A percentile compares a stretch with the other conserved stretches of the same genome.
phyloP scores from a whole-genome alignment of 1,140 invertebrate genomes.

The Panagrolaimus sp. region DNA sequence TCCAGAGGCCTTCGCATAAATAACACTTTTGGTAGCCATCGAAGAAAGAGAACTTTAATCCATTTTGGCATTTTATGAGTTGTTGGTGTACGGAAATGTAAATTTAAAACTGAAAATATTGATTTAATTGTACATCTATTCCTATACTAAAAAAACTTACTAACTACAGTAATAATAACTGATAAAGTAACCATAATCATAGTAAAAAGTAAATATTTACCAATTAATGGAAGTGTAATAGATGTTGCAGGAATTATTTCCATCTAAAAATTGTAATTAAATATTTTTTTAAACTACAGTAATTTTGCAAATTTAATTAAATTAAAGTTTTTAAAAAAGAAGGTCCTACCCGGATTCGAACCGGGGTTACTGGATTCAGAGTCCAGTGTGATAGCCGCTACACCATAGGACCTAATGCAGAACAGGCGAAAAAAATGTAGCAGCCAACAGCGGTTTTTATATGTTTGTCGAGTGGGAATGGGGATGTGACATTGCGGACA shows the following conservation, averaged over 20 bases:
- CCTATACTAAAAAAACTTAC: slow-evolving; percentile 43
- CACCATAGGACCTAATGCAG: too few relatives aligned
- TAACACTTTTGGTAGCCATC: slow-evolving; percentile 71
- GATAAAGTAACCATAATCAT: slow-evolving; percentile 98
- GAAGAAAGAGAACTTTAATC: slow-evolving; percentile 80
- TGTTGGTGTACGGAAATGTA: slow-evolving; percentile 90
- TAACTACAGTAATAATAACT: slow-evolving; percentile 90
- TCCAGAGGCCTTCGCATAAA: slow-evolving; percentile 59
- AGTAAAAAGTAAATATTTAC: slow-evolving; percentile 97
- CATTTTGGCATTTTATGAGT: slow-evolving; percentile 87
- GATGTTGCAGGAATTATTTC: slow-evolving; percentile 96
- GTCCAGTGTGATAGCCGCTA: too few relatives aligned
- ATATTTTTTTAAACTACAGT: slow-evolving; percentile 58
- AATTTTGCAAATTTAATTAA: too few relatives aligned
- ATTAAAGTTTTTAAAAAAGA: too few relatives aligned
- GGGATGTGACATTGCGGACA: too few relatives aligned
- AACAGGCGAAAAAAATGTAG: too few relatives aligned
- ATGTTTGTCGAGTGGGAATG: too few relatives aligned
- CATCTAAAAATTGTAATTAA: slow-evolving; percentile 70
- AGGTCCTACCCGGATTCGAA: neutral
- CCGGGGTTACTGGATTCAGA: too few relatives aligned
- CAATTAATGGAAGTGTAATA: slow-evolving; percentile 83
- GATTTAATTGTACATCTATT: neutral
- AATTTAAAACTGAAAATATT: slow-evolving; percentile 83
- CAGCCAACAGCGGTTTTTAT: too few relatives aligned